phyloP scores from a whole-genome alignment of 2,888 invertebrate species.

The Pinctada fucata region DNA sequence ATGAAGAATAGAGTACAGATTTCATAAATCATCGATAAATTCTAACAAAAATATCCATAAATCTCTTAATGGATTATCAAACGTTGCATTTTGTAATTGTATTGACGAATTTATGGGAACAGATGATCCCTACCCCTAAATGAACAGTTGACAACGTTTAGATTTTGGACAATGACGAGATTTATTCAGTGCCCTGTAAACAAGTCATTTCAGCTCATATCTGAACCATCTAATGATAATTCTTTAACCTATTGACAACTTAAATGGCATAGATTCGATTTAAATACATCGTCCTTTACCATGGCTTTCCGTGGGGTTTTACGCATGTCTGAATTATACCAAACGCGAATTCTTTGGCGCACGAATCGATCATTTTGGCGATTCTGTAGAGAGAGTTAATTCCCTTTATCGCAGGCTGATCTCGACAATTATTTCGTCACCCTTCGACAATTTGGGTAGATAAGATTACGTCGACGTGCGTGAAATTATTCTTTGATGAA shows the following conservation, averaged over 20 bases:
- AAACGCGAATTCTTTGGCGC: background rate
- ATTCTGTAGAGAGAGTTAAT: background rate
- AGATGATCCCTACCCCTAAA: too few species aligned
- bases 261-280: background rate
- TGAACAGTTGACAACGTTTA: background rate
- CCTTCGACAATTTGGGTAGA: background rate
- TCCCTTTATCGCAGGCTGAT: background rate
- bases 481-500: background rate
- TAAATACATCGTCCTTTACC: background rate
- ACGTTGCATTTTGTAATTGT: too few species aligned
- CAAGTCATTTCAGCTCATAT: background rate
- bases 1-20: too few species aligned
- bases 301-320: background rate
- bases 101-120: too few species aligned
- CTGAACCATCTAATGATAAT: background rate
- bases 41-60: too few species aligned
- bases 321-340: background rate
- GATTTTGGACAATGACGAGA: background rate
- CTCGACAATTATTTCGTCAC: slow-evolving; percentile 1
- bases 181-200: background rate
- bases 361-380: background rate
- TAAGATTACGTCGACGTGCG: background rate
- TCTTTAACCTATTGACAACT: background rate
- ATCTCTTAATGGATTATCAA: too few species aligned
- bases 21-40: too few species aligned